Evolutionary conservation across 2,113 vertebrate species (phyloP).

Genomic region (Atrichornis clamosus): DNA sequence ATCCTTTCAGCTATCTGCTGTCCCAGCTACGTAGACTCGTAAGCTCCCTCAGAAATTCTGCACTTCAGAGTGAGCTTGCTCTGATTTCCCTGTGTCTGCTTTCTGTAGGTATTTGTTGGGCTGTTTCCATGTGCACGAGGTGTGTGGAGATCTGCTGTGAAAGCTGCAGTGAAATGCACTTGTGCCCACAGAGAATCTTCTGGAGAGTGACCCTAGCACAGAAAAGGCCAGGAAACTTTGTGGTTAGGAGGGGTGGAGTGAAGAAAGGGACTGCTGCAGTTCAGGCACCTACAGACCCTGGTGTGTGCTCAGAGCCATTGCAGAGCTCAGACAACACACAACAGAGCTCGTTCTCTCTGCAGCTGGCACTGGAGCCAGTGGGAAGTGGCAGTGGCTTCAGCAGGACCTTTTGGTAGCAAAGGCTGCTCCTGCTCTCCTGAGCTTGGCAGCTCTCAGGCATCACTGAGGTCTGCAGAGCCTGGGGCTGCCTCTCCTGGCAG

Average conservation of each 20-base stretch:
- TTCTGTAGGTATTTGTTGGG: neutral
- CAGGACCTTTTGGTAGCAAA: neutral
- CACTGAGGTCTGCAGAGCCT: neutral
- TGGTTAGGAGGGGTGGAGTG: neutral
- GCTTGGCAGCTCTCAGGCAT: neutral
- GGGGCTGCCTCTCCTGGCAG: neutral
- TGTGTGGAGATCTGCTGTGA: neutral
- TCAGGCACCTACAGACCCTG: neutral
- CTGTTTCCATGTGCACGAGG: neutral
- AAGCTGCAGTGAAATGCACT: neutral
- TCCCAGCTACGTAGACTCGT: neutral
- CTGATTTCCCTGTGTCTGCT: neutral
- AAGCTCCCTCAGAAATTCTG: neutral
- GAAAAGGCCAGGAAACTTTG: neutral
- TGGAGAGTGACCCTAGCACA: neutral
- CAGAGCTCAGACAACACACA: neutral
- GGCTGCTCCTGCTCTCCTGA: neutral
- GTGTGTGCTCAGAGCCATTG: neutral
- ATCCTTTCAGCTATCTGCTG: neutral
- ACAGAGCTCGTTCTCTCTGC: neutral
- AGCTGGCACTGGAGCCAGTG: neutral
- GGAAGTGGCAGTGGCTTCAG: neutral
- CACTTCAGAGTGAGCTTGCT: neutral
- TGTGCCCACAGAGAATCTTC: neutral
- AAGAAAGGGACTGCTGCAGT: too few relatives aligned